Evolutionary conservation across 2,888 invertebrate species (phyloP).

Genomic region (Dimorphilus gyrociliatus): DNA sequence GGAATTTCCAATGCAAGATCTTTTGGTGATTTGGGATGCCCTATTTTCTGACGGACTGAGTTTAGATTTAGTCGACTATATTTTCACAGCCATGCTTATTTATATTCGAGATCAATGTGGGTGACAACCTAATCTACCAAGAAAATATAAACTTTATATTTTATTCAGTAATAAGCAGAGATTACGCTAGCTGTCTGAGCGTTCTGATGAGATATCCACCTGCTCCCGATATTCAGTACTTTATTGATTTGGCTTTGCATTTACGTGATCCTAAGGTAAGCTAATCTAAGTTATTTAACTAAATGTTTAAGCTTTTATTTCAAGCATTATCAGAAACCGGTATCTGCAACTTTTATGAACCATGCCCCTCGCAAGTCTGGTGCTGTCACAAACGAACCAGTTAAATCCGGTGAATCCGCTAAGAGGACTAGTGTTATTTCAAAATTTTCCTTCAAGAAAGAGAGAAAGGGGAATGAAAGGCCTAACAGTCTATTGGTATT

Average conservation of each 20-base stretch:
- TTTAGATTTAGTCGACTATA: constrained; percentile 46
- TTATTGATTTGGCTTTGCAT: constrained; percentile 48
- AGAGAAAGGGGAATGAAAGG: too few species aligned
- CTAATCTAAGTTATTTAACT: too few species aligned
- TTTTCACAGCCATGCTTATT: constrained; percentile 60
- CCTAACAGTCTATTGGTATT: too few species aligned
- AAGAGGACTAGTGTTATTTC: too few species aligned
- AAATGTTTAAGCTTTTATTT: too few species aligned
- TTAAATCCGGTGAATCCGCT: too few species aligned
- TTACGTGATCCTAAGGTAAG: constrained; percentile 40
- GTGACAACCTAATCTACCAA: constrained; percentile 31
- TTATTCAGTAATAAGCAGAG: constrained; percentile 45
- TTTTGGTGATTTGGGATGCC: constrained; percentile 64
- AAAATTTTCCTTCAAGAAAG: too few species aligned
- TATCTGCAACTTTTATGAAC: too few species aligned
- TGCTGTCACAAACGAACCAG: too few species aligned
- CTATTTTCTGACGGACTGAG: constrained; percentile 52
- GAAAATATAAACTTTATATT: background rate
- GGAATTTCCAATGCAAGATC: constrained; percentile 60
- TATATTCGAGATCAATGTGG: constrained; percentile 52
- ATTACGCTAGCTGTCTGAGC: constrained; percentile 50
- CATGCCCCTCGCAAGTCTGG: too few species aligned
- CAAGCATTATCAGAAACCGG: too few species aligned
- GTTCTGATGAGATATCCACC: constrained; percentile 53
- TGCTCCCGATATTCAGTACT: constrained; percentile 47